Percentiles rank a stretch among this genome's conserved stretches.
These are phyloP conservation scores for Aphrocallistes beatrix DNA, from an alignment of 37 sponge, comb jelly and placozoan genomes.

Conservation along the genomic window DNA sequence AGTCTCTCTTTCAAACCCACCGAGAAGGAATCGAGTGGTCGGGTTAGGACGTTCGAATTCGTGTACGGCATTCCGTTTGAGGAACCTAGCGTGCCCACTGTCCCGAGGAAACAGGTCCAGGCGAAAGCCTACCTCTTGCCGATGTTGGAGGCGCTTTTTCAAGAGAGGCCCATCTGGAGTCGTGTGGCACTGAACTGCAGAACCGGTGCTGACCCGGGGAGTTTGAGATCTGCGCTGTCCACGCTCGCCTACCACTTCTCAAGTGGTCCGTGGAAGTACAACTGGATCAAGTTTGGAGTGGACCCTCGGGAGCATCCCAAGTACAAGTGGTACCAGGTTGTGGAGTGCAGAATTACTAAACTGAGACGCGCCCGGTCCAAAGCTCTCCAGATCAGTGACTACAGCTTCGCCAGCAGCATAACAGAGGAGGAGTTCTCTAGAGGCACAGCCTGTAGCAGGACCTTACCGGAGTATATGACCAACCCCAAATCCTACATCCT, in stretches of 20 bases:
- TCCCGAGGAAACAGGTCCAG: background rate
- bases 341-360: background rate
- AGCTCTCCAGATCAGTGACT: background rate
- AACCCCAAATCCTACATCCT: background rate
- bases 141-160: slow-evolving; percentile 38
- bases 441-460: background rate
- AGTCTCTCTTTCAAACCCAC: background rate
- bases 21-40: background rate
- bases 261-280: slow-evolving; percentile 65
- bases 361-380: background rate
- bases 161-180: slow-evolving; percentile 73
- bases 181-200: slow-evolving; percentile 35
- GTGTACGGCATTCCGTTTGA: background rate
- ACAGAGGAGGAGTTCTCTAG: background rate
- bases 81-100: background rate
- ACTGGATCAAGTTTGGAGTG: slow-evolving; percentile 80
- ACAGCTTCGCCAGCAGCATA: background rate
- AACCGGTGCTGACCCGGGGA: background rate
- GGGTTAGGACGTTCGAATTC: background rate
- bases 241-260: slow-evolving; percentile 52
- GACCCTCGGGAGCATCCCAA: slow-evolving; percentile 60
- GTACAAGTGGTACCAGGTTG: slow-evolving; percentile 23
- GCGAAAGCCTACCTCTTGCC: background rate
- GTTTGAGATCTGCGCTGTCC: background rate
- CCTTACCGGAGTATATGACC: background rate